Conservation (phyloP, 2,888 invertebrate species). For the Eupithecia subfuscata region DNA sequence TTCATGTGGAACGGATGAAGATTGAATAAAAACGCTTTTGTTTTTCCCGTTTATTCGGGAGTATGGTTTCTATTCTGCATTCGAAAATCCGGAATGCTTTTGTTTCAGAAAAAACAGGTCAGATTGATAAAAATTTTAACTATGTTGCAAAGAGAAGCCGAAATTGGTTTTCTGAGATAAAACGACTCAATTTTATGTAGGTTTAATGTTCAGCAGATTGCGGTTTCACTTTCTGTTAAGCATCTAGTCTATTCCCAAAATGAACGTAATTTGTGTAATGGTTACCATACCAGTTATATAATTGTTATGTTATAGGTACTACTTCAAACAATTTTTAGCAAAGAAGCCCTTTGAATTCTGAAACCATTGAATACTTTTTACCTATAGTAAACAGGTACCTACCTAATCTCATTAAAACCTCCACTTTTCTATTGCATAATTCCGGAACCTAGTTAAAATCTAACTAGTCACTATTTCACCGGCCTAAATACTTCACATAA, state of each 20-base stretch:
- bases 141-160: neutral
- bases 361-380: neutral
- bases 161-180: neutral
- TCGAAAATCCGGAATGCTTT: neutral
- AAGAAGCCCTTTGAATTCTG: neutral
- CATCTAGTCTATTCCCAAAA: neutral
- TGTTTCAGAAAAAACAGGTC: slow-evolving; percentile 1
- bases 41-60: slow-evolving; percentile 21
- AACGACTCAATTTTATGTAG: neutral
- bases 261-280: neutral
- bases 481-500: slow-evolving; percentile 22
- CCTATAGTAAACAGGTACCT: neutral
- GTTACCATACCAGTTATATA: neutral
- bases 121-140: neutral
- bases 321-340: neutral
- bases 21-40: slow-evolving; percentile 33
- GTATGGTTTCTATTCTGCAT: slow-evolving; percentile 22
- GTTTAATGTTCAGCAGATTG: neutral
- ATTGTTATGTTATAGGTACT: too few relatives aligned
- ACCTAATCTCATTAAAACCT: neutral
- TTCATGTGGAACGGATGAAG: slow-evolving; percentile 41
- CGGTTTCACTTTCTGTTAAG: neutral
- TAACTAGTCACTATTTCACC: slow-evolving; percentile 10
- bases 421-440: neutral
- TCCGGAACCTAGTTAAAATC: slow-evolving; percentile 10